Evolutionary conservation across 1,140 invertebrate genomes (phyloP).

Genomic region (Dolichoris vasculosae): DNA sequence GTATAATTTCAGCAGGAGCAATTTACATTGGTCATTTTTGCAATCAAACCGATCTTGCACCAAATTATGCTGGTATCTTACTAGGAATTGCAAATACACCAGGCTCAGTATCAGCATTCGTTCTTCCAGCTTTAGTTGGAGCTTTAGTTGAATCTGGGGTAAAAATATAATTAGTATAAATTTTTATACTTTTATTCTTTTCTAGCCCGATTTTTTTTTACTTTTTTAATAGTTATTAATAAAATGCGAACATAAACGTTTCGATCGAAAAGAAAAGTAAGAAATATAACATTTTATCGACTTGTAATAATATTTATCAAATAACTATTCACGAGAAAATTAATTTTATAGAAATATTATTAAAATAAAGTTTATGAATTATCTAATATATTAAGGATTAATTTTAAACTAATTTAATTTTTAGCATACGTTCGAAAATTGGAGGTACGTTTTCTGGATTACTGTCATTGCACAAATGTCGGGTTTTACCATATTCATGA

Average conservation of each 20-base stretch:
- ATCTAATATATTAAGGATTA: neutral
- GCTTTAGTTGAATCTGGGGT: constrained; percentile 82
- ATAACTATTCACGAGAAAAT: too few relatives aligned
- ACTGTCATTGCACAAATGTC: constrained; percentile 82
- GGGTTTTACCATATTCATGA: constrained; percentile 82
- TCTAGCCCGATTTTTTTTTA: constrained; percentile 16
- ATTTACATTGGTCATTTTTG: constrained; percentile 91
- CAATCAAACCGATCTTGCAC: constrained; percentile 93
- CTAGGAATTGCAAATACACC: constrained; percentile 92
- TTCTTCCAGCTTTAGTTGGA: constrained; percentile 87
- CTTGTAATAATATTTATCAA: too few relatives aligned
- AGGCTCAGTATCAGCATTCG: constrained; percentile 89
- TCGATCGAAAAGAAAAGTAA: too few relatives aligned
- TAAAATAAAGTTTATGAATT: neutral
- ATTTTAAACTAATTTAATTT: neutral
- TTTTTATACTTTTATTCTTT: constrained; percentile 37
- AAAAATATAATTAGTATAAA: constrained; percentile 67
- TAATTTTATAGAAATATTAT: too few relatives aligned
- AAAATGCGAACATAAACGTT: too few relatives aligned
- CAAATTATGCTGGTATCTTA: constrained; percentile 88
- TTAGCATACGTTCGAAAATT: constrained; percentile 85
- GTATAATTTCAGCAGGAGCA: constrained; percentile 83
- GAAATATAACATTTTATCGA: too few relatives aligned
- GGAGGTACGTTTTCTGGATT: constrained; percentile 89
- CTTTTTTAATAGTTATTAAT: neutral